Percentiles rank a stretch among this genome's conserved stretches.
These are phyloP conservation scores for Brachyalestes nurse DNA, from an alignment of 2,797 vertebrate species.

Conservation along the genomic window DNA sequence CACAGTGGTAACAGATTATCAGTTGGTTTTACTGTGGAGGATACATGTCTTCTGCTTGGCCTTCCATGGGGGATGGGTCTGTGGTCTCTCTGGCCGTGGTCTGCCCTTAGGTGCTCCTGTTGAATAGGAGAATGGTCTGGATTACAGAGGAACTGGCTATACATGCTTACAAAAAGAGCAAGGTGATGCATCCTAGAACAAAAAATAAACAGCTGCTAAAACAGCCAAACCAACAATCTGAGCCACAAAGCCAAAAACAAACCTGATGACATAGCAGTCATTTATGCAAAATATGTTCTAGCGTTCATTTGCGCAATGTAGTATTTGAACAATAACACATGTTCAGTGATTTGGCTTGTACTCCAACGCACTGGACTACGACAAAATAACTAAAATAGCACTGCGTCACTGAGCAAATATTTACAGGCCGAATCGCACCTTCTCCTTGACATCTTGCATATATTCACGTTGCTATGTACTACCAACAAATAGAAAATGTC, in stretches of 20 bases:
- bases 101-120: slow-evolving; percentile 82
- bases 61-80: slow-evolving; percentile 77
- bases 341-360: not conserved
- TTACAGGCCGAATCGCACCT: not conserved
- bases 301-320: not conserved
- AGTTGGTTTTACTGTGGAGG: slow-evolving; percentile 63
- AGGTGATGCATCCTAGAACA: not conserved
- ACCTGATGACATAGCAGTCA: not conserved
- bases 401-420: not conserved
- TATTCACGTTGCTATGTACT: not conserved
- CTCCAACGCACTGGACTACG: not conserved
- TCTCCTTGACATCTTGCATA: not conserved
- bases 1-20: not conserved
- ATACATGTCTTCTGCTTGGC: slow-evolving; percentile 84
- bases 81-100: slow-evolving; percentile 80
- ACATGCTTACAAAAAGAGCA: slow-evolving; percentile 35
- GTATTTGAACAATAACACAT: not conserved
- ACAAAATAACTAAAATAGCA: not conserved
- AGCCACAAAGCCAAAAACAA: not conserved
- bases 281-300: not conserved
- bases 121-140: slow-evolving; percentile 78
- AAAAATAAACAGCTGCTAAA: not conserved
- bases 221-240: too few relatives aligned
- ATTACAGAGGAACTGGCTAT: slow-evolving; percentile 76
- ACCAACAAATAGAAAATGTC: not conserved